phyloP scores from a whole-genome alignment of 2,113 vertebrate genomes.

The Notarius quadriscutis region DNA sequence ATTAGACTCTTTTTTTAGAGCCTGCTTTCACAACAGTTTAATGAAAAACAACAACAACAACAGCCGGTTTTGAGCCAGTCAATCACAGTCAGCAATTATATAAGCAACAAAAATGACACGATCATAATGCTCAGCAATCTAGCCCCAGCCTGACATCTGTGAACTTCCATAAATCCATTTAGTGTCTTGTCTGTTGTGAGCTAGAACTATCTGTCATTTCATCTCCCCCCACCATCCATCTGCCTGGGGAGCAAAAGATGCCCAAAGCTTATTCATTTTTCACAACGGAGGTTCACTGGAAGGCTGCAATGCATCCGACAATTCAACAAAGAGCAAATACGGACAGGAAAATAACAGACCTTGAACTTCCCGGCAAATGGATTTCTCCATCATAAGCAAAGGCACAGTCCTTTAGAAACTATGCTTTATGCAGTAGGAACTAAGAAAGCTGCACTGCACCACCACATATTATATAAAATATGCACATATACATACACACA shows the following conservation, averaged over 20 bases:
- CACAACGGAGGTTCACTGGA: constrained; percentile 25
- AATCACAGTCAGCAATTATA: constrained; percentile 52
- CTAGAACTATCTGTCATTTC: constrained; percentile 50
- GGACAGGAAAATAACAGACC: constrained; percentile 42
- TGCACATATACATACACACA: too few relatives aligned
- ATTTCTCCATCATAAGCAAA: constrained; percentile 49
- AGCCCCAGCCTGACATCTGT: constrained; percentile 46
- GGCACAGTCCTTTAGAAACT: neutral
- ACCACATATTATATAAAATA: neutral
- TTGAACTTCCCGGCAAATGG: constrained; percentile 54
- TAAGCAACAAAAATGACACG: constrained; percentile 40
- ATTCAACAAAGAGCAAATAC: constrained; percentile 41
- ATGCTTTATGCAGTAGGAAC: constrained; percentile 18
- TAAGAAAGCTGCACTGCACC: neutral
- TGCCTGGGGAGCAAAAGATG: constrained; percentile 40
- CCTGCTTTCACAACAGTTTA: constrained; percentile 35
- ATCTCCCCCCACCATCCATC: constrained; percentile 46
- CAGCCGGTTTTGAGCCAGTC: constrained; percentile 37
- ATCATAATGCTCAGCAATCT: constrained; percentile 47
- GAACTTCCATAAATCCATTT: constrained; percentile 54
- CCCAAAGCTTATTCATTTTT: constrained; percentile 45
- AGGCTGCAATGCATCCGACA: constrained; percentile 46
- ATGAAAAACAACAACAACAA: constrained; percentile 33
- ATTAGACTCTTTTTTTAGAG: constrained; percentile 22
- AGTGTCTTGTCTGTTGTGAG: constrained; percentile 49